Evolutionary conservation across 2,888 invertebrate species (phyloP).

Genomic region (Julus scanicus): DNA sequence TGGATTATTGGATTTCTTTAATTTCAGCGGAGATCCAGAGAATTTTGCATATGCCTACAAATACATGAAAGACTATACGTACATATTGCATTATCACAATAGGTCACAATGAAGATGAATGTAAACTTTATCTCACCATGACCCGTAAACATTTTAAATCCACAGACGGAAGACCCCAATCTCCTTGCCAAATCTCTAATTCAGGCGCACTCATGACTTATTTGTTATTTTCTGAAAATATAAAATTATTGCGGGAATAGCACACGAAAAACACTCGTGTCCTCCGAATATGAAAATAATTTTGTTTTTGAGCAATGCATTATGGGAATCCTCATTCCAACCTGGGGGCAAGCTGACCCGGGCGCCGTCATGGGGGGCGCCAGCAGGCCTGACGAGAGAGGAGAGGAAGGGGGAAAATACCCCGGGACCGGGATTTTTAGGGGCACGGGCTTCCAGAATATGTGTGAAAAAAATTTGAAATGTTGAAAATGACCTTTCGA

Average conservation of each 20-base stretch:
- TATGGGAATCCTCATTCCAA: too few species aligned
- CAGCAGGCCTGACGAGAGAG: too few species aligned
- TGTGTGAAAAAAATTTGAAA: too few species aligned
- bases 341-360: too few species aligned
- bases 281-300: too few species aligned
- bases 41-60: constrained; percentile 77
- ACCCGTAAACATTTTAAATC: constrained; percentile 85
- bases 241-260: neutral
- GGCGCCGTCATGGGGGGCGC: too few species aligned
- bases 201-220: constrained; percentile 40
- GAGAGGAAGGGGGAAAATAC: too few species aligned
- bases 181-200: constrained; percentile 81
- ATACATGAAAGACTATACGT: constrained; percentile 52
- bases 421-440: too few species aligned
- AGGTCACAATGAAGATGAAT: neutral
- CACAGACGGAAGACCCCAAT: constrained; percentile 87
- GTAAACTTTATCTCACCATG: constrained; percentile 70
- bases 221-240: constrained; percentile 28
- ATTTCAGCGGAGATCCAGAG: constrained; percentile 79
- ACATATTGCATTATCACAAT: neutral
- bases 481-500: too few species aligned
- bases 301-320: too few species aligned
- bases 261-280: neutral
- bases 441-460: too few species aligned
- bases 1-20: constrained; percentile 77